Base-by-base conservation (phyloP, 2,888 invertebrate genomes). In the Aproaerema taeniolella region DNA sequence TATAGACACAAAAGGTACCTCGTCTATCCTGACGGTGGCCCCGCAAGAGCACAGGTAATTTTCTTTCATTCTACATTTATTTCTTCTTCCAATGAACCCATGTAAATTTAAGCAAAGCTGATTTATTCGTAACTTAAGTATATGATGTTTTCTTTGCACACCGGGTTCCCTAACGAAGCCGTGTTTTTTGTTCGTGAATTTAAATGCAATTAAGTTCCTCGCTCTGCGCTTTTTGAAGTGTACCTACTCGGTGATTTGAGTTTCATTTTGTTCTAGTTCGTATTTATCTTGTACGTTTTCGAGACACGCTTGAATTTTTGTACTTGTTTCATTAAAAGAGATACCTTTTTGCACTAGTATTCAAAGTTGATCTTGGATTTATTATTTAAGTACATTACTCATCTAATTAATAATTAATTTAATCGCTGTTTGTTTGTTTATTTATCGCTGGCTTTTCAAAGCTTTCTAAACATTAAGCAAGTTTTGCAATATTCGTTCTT, bases 11-110 rank as follows among this genome's bases (percentile, higher is more conserved):
- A 76, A 52, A 72, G 90, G 42, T 88, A 87, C 55, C 75, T 90
- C 36, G 79, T 90, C n/a, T 90, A 88, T 60, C 88, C 89, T 6
- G 83, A 88, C 48, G 90, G 89, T 30, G 83, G 88, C 3, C 87
- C 87, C 1, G 89, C 89, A 36, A 79, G 89, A 74, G 79, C 90
- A 31, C 89, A 90, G 86, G 90, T 90, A 83, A 58, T 62, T 55
- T 56, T 47, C 43, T 48, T 46, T n/a, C n/a, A n/a, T n/a, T n/a
- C n/a, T n/a, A n/a, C n/a, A n/a, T n/a, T n/a, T n/a, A n/a, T n/a
- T n/a, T n/a, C 53, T 43, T 40, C 12, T 43, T 51, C 42, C 50
- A 58, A 58, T 58, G 55, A 57, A 59, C 59, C 46, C 47, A 59
- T 65, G 63, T 53, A 72, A 74, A 77, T 79, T 74, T 73, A 70